Evolutionary conservation across 2,888 invertebrate genomes (phyloP), one percentile per base, ranked within the genome.

Genomic region (Conops quadrifasciatus): DNA sequence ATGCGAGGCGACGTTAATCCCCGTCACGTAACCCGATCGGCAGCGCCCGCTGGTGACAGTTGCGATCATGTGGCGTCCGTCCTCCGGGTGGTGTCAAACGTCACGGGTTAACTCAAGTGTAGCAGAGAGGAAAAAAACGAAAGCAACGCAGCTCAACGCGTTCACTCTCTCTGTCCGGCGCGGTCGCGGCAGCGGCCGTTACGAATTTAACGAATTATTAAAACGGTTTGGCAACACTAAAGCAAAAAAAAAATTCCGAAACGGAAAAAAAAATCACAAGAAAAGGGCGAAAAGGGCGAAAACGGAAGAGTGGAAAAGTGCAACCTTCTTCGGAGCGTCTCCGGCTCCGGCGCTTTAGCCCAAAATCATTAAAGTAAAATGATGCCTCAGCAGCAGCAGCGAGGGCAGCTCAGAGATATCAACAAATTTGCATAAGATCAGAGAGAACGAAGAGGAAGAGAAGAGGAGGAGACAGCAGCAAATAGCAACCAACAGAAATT

Each of bases 391-490:
- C 60, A 59, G 49, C 49, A 16, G 4, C 19, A 51, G 16, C 63
- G 21, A 60, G 36, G 36, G 9, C 9, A 36, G n/a, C n/a, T n/a
- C 49, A 62, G 53, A 69, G 67, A 71, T 72, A 73, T 74, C 73
- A 71, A 67, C 30, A 74, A 74, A 77, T 77, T 78, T 75, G 77
- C 77, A 78, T 78, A 76, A 77, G 75, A 76, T 71, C 76, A 72
- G 75, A 74, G 9, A 45, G 28, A 45, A 28, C 11, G 21, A 36
- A 43, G 47, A 26, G 36, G 47, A 28, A 26, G 19, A 4, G 21
- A 36, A 43, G 47, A 26, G 36, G 47, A 28, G 11, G 19, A 4
- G 21, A n/a, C 4, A 36, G 36, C 4, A 36, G 36, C 4, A 36
- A 36, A 36, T 36, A 9, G 36, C 36, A 36, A 36, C 36, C 9